Evolutionary conservation across 2,113 vertebrate species (phyloP), one percentile per base, ranked within the genome.

Genomic region (Cepphus grylle): DNA sequence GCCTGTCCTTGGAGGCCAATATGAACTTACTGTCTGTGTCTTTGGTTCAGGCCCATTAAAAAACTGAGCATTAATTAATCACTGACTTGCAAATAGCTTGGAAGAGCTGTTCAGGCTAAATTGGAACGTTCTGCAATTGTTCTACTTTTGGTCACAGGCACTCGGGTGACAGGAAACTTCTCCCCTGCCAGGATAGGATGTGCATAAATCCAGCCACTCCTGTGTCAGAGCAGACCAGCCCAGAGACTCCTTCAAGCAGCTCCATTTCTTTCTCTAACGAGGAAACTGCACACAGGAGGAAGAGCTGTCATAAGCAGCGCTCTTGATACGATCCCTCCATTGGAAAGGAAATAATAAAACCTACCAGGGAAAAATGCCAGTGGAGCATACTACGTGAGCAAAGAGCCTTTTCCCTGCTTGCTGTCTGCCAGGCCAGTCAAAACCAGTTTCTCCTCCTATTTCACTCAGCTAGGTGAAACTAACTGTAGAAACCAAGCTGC

Each of bases 1-100:
- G 26, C 53, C 45, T 85, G 85, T 97, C 96, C 94, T 96, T 88
- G 67, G 95, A 91, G 91, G 86, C 78, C 83, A 96, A 76, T 96
- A 69, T 43, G 67, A 96, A 62, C 67, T 55, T 67, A 50, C 93
- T 96, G 87, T 11, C 89, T 93, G 81, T 91, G 91, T 77, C 95
- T 96, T 92, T 94, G 95, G 91, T 96, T 95, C 90, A 92, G 88
- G 82, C 81, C 93, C 94, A 92, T 96, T 96, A 95, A 93, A 97
- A 93, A 69, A 59, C 69, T 5, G 18, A 94, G 90, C 74, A 56
- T 96, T 96, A 96, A 92, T 96, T 96, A 96, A 96, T 96, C 90
- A 95, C 91, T 91, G 78, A 84, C 92, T 97, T 94, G 77, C 85
- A 97, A 95, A 95, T 90, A 89, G 50, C 74, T 90, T 88, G 52